Percentiles rank a stretch among this genome's conserved stretches.
Evolutionary conservation across 2,888 invertebrate species (phyloP).

Genomic region (Tipula unca): DNA sequence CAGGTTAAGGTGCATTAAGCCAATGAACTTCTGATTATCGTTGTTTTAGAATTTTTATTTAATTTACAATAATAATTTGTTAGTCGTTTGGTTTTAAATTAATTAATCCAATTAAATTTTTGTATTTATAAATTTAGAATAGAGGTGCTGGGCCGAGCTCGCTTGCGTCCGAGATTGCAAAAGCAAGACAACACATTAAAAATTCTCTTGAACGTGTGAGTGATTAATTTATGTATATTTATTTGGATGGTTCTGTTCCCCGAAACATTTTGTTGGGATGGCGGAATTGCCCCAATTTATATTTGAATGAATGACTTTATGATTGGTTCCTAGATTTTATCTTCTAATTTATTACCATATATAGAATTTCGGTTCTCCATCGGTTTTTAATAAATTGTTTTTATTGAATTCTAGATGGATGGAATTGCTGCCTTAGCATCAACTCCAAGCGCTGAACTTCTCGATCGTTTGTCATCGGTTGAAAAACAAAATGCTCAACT

Average conservation of each 20-base stretch:
- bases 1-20: not conserved
- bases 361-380: not conserved
- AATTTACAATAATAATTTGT: not conserved
- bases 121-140: constrained; percentile 14
- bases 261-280: not conserved
- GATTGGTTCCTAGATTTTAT: constrained; percentile 4
- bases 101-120: not conserved
- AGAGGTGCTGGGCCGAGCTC: constrained; percentile 42
- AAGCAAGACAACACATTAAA: constrained; percentile 78
- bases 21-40: not conserved
- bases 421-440: constrained; percentile 51
- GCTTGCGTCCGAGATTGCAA: constrained; percentile 77
- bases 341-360: not conserved
- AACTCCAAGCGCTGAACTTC: constrained; percentile 48
- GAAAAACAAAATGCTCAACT: constrained; percentile 48
- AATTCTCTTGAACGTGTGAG: constrained; percentile 63
- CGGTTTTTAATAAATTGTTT: not conserved
- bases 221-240: constrained; percentile 28
- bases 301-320: not conserved
- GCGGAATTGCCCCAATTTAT: constrained; percentile 14
- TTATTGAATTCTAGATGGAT: constrained; percentile 48
- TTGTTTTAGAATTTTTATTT: not conserved
- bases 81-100: not conserved
- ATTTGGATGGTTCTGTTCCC: not conserved
- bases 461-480: constrained; percentile 46